Evolutionary conservation across 2,888 invertebrate species (phyloP).

Genomic region (Athetis lepigone): DNA sequence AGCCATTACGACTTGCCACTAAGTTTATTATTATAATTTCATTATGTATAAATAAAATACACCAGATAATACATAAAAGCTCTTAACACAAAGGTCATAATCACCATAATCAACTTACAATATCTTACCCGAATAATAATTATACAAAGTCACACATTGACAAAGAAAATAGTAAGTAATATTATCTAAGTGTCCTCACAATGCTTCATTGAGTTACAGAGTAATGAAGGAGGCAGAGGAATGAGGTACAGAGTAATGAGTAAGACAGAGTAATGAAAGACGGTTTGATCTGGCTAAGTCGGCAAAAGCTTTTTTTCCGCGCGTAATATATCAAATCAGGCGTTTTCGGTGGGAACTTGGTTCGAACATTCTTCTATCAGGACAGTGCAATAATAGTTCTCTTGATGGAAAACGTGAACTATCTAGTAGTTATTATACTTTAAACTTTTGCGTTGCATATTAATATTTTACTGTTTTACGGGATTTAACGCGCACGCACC

Average conservation of each 20-base stretch:
- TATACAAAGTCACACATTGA: background rate
- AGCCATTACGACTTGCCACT: no score
- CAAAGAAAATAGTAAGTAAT: background rate
- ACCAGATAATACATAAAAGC: no score
- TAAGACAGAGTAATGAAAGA: slow-evolving; percentile 45
- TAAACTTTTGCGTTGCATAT: no score
- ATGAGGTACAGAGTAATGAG: slow-evolving; percentile 31
- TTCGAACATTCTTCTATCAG: slow-evolving; percentile 18
- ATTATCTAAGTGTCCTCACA: slow-evolving; percentile 1
- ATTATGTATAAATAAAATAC: no score
- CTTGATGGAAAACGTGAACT: background rate
- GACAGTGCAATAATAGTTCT: background rate
- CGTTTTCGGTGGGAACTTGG: slow-evolving; percentile 17
- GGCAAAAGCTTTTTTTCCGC: slow-evolving; percentile 50
- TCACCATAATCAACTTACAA: background rate
- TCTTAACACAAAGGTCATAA: background rate
- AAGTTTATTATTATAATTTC: no score
- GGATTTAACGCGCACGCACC: no score
- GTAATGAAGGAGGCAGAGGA: background rate
- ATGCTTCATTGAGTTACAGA: background rate
- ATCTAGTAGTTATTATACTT: no score
- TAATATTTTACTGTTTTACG: no score
- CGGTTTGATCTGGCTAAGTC: slow-evolving; percentile 48
- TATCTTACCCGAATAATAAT: background rate
- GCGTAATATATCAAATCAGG: slow-evolving; percentile 58